phyloP scores from a whole-genome alignment of 2,888 invertebrate species.

The Temnothorax ravouxi region DNA sequence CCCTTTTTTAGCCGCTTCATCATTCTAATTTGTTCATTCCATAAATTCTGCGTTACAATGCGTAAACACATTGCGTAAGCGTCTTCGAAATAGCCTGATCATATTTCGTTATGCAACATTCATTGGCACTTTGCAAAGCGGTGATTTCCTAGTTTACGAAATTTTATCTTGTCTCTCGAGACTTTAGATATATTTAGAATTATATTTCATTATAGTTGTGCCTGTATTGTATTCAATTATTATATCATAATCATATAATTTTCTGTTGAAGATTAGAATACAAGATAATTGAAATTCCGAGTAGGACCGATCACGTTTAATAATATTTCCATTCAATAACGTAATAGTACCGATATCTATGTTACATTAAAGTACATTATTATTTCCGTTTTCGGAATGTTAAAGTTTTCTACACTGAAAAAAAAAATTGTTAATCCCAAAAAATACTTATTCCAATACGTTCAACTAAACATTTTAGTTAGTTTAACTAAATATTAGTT shows the following conservation, averaged over 20 bases:
- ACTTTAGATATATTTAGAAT: slow-evolving; percentile 8
- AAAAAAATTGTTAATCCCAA: too few species aligned
- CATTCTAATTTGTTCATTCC: slow-evolving; percentile 21
- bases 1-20: slow-evolving; percentile 26
- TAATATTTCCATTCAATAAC: too few species aligned
- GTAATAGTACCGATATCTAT: too few species aligned
- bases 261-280: background rate
- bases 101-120: slow-evolving; percentile 36
- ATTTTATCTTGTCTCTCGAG: background rate
- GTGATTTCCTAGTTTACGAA: background rate
- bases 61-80: slow-evolving; percentile 46
- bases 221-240: background rate
- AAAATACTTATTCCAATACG: too few species aligned
- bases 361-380: too few species aligned
- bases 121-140: background rate
- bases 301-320: background rate
- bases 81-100: background rate
- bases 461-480: too few species aligned
- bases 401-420: too few species aligned
- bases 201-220: background rate
- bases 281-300: slow-evolving; percentile 18
- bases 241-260: background rate
- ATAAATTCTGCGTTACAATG: slow-evolving; percentile 31
- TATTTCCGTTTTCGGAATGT: too few species aligned
- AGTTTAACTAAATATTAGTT: too few species aligned